Evolutionary conservation across 1,140 invertebrate genomes (phyloP).

Genomic region (Tyrophagus putrescentiae): DNA sequence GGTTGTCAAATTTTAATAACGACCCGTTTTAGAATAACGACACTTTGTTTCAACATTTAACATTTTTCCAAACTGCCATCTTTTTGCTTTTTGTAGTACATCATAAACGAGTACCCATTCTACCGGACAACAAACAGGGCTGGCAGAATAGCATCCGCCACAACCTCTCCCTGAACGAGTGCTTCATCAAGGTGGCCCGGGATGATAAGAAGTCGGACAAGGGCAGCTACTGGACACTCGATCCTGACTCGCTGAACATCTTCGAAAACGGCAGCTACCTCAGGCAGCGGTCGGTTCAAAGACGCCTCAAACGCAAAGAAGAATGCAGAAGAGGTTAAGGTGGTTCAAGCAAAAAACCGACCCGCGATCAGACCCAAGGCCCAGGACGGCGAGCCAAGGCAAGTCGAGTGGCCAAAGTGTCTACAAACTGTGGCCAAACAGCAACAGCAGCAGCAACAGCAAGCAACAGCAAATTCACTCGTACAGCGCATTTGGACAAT

Average conservation of each 20-base stretch:
- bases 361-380: background rate
- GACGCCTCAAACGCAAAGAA: constrained; percentile 93
- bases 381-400: background rate
- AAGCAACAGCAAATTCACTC: constrained; percentile 1
- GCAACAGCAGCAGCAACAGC: background rate
- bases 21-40: too few relatives aligned
- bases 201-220: constrained; percentile 89
- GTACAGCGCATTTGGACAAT: too few relatives aligned
- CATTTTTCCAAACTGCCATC: too few relatives aligned
- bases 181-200: constrained; percentile 86
- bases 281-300: constrained; percentile 58
- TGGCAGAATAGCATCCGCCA: constrained; percentile 85
- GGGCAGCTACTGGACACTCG: constrained; percentile 91
- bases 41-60: too few relatives aligned
- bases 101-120: constrained; percentile 93
- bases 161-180: constrained; percentile 94
- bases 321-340: too few relatives aligned
- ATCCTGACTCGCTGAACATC: constrained; percentile 94
- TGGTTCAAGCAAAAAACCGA: too few relatives aligned
- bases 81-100: too few relatives aligned
- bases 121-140: constrained; percentile 86
- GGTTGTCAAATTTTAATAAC: too few relatives aligned
- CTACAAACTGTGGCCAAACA: too few relatives aligned
- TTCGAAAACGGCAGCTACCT: constrained; percentile 94
- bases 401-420: too few relatives aligned